A percentile compares a stretch with the other conserved stretches of the same genome.
Conservation (phyloP, 2,888 invertebrate species). For the Amitus sp. region DNA sequence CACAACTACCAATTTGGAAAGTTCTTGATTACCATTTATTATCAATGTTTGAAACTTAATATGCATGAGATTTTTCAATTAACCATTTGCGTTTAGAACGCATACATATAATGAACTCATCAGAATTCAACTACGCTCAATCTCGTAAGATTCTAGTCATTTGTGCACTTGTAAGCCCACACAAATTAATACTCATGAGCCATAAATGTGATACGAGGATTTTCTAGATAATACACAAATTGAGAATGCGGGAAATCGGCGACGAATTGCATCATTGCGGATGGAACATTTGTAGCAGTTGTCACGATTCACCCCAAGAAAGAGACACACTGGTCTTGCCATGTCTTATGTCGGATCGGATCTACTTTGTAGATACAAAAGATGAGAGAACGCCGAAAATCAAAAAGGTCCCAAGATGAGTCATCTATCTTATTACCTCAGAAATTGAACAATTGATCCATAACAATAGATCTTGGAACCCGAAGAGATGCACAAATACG, state of each 20-base stretch:
- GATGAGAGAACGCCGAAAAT: slow-evolving; percentile 78
- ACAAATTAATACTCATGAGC: too few relatives aligned
- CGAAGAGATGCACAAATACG: slow-evolving; percentile 77
- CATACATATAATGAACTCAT: too few relatives aligned
- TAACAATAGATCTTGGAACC: slow-evolving; percentile 80
- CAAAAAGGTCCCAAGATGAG: slow-evolving; percentile 71
- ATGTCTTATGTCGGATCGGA: slow-evolving; percentile 80
- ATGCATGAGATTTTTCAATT: too few relatives aligned
- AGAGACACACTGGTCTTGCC: slow-evolving; percentile 88
- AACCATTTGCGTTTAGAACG: too few relatives aligned
- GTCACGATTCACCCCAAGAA: slow-evolving; percentile 70
- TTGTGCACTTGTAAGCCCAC: too few relatives aligned
- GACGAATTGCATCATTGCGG: slow-evolving; percentile 97
- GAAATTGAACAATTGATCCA: too few relatives aligned
- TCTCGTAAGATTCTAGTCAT: neutral
- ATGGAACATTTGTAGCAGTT: slow-evolving; percentile 98
- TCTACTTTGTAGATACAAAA: slow-evolving; percentile 86
- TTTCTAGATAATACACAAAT: slow-evolving; percentile 84
- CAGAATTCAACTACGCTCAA: too few relatives aligned
- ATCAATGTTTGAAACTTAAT: too few relatives aligned
- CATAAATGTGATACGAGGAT: too few relatives aligned
- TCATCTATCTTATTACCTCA: neutral
- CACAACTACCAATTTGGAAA: too few relatives aligned
- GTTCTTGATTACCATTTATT: too few relatives aligned
- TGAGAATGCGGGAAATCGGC: slow-evolving; percentile 78